Percentiles rank a stretch among this genome's conserved stretches.
Conservation (phyloP, 2,113 vertebrate species). For the Macaca fascicularis region DNA sequence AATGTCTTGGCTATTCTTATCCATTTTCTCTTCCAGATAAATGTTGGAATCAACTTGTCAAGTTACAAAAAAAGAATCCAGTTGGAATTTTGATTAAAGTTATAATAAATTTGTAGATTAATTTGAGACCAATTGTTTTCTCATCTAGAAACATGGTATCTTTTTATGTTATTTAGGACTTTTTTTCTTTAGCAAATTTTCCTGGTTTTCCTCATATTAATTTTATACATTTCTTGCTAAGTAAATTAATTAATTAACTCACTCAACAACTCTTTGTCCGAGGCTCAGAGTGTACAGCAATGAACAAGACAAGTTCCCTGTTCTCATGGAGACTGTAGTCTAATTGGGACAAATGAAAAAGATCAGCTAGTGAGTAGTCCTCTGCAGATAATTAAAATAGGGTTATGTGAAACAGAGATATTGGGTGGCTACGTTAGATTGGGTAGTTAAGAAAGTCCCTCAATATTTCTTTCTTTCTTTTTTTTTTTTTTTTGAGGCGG, state of each 20-base stretch:
- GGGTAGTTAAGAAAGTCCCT: neutral
- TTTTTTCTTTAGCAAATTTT: neutral
- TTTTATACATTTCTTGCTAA: slow-evolving; percentile 10
- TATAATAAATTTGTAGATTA: neutral
- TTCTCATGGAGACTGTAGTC: neutral
- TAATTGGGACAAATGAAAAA: neutral
- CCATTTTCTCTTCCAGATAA: slow-evolving; percentile 14
- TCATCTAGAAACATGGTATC: neutral
- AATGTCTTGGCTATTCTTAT: neutral
- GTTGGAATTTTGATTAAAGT: slow-evolving; percentile 24
- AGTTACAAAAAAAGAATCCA: neutral
- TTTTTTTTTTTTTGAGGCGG: too few relatives aligned
- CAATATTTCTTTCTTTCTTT: neutral
- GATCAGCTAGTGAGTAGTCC: neutral
- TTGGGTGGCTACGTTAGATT: neutral
- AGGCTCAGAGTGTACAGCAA: neutral
- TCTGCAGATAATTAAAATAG: neutral
- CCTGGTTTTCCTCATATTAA: neutral
- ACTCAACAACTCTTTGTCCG: neutral
- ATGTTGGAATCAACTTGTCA: slow-evolving; percentile 8
- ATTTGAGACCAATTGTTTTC: neutral
- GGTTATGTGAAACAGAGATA: neutral
- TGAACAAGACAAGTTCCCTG: neutral
- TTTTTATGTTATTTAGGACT: neutral
- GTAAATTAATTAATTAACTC: neutral